A percentile compares a stretch with the other conserved stretches of the same genome.
Evolutionary conservation across 2,888 invertebrate genomes (phyloP).

Genomic region (Cerceris ruficornis): DNA sequence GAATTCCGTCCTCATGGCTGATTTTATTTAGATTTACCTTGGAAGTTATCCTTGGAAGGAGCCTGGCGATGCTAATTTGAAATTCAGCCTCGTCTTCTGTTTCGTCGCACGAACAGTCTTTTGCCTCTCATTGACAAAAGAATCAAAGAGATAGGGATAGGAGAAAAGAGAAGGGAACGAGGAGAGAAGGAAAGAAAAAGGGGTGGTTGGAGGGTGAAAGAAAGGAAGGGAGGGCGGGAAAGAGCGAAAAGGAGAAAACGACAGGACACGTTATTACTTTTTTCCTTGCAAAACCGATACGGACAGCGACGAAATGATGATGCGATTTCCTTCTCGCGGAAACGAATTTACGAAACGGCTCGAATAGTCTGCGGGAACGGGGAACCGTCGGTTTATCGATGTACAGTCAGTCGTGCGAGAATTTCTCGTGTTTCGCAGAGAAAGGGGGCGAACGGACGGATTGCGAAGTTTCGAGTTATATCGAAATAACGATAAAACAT

Average conservation of each 20-base stretch:
- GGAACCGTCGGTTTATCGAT: conserved; percentile 37
- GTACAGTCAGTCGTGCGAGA: conserved; percentile 42
- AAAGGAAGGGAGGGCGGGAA: neutral
- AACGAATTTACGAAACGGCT: conserved; percentile 63
- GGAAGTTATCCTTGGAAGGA: neutral
- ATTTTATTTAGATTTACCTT: neutral
- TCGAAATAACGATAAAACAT: too few relatives aligned
- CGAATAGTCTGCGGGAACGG: conserved; percentile 22
- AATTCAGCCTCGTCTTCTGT: conserved; percentile 72
- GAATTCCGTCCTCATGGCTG: neutral
- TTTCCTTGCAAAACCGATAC: conserved; percentile 52
- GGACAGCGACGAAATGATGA: conserved; percentile 53
- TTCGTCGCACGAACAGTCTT: conserved; percentile 74
- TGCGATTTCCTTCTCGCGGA: conserved; percentile 63
- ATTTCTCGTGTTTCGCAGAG: conserved; percentile 18
- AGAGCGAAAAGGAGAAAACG: conserved; percentile 17
- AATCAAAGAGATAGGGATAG: conserved; percentile 1
- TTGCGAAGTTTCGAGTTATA: neutral
- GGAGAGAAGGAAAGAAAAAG: too few relatives aligned
- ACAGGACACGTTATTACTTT: conserved; percentile 60
- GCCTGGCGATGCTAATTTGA: conserved; percentile 62
- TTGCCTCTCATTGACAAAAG: conserved; percentile 30
- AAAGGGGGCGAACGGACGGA: neutral
- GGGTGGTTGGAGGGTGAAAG: neutral
- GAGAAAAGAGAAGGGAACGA: neutral